These are phyloP conservation scores for Orussus abietinus DNA, from an alignment of 1,140 invertebrate genomes.

Conservation along the genomic window DNA sequence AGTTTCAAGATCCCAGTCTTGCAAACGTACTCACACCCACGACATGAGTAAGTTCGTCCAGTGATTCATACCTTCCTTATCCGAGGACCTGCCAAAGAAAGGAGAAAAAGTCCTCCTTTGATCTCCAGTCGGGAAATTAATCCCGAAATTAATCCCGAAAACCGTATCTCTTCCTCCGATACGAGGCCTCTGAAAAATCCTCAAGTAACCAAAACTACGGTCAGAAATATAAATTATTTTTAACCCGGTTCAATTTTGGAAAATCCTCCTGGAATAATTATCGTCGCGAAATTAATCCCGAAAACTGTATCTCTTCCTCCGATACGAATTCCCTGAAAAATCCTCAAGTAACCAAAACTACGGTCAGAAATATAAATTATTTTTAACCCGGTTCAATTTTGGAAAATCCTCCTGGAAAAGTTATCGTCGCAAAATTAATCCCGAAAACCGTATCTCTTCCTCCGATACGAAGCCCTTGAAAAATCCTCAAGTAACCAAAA, in stretches of 20 bases:
- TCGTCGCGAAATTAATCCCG: neutral
- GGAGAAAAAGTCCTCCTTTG: neutral
- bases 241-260: too few species aligned
- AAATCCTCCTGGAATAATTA: too few species aligned
- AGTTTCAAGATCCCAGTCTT: slow-evolving; percentile 23
- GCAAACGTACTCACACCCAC: slow-evolving; percentile 12
- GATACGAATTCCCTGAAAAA: neutral
- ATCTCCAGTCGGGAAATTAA: neutral
- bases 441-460: neutral
- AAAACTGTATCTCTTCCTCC: neutral
- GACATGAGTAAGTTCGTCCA: slow-evolving; percentile 28
- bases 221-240: too few species aligned
- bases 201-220: too few species aligned
- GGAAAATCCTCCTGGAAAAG: too few species aligned
- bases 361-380: too few species aligned
- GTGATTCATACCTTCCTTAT: neutral
- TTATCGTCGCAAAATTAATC: slow-evolving; percentile 1
- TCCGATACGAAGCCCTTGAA: neutral
- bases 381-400: too few species aligned
- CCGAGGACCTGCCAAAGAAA: neutral
- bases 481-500: slow-evolving; percentile 2
- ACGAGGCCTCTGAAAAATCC: slow-evolving; percentile 1
- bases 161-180: neutral
- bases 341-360: too few species aligned
- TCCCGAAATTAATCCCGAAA: slow-evolving; percentile 1